phyloP scores from a whole-genome alignment of 1,140 invertebrate species.

The Bombus breviceps region DNA sequence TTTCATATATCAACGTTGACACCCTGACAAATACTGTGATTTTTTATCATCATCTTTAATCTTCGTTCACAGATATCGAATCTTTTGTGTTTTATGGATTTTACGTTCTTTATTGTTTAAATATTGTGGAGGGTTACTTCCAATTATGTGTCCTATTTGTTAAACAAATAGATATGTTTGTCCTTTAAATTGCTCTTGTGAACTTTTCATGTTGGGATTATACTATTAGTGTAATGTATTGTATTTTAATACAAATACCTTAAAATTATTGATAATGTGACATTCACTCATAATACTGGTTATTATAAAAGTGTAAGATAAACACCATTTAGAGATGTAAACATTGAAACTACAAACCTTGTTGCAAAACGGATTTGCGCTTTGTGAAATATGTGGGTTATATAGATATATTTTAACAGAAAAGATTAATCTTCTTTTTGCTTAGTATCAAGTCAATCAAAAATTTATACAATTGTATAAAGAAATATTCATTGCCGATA shows the following conservation, averaged over 20 bases:
- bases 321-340: background rate
- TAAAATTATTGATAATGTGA: background rate
- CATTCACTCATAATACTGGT: background rate
- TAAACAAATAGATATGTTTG: background rate
- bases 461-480: background rate
- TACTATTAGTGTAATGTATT: background rate
- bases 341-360: background rate
- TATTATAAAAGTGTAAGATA: background rate
- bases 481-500: background rate
- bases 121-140: background rate
- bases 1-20: slow-evolving; percentile 20
- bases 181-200: background rate
- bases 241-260: background rate
- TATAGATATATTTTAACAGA: background rate
- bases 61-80: background rate
- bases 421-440: background rate
- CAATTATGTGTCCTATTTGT: background rate
- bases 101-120: background rate
- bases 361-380: background rate
- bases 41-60: background rate
- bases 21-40: slow-evolving; percentile 13
- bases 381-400: background rate
- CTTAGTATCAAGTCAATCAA: background rate
- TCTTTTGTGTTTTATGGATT: background rate
- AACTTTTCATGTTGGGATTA: background rate